Evolutionary conservation across 2,797 vertebrate species (phyloP).

Genomic region (Anomalospiza imberbis): DNA sequence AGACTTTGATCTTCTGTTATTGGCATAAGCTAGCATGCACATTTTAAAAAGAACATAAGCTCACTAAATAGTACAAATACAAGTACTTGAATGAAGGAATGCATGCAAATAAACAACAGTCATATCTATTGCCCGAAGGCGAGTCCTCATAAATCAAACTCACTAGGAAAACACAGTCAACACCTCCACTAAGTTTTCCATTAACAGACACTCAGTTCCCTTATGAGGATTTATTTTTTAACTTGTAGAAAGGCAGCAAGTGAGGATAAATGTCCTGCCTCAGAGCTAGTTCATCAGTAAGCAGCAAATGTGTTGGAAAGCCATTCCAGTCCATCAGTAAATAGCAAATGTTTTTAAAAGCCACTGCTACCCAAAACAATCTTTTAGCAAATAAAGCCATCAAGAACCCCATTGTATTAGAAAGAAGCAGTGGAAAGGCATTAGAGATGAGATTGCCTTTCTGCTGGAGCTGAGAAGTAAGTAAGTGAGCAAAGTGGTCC

Average conservation of each 20-base stretch:
- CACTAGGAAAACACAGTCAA: background rate
- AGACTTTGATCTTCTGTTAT: background rate
- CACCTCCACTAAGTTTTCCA: background rate
- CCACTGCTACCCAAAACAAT: background rate
- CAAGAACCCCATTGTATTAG: background rate
- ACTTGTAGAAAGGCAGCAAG: background rate
- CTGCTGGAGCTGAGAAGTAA: background rate
- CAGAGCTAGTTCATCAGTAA: background rate
- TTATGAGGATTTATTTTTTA: background rate
- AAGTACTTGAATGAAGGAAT: background rate
- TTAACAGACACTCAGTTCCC: background rate
- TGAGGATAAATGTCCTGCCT: background rate
- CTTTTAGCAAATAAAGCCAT: background rate
- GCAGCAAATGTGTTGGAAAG: background rate
- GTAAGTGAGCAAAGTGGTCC: background rate
- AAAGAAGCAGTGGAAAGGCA: background rate
- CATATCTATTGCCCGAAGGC: accelerated
- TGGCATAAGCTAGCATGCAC: background rate
- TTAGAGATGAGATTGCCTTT: background rate
- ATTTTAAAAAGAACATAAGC: background rate
- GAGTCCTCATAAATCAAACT: background rate
- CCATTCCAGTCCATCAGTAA: background rate
- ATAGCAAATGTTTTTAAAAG: background rate
- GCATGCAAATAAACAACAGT: background rate
- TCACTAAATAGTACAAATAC: background rate